Evolutionary conservation across 2,888 invertebrate species (phyloP).

Genomic region (Metallyticus violacea): DNA sequence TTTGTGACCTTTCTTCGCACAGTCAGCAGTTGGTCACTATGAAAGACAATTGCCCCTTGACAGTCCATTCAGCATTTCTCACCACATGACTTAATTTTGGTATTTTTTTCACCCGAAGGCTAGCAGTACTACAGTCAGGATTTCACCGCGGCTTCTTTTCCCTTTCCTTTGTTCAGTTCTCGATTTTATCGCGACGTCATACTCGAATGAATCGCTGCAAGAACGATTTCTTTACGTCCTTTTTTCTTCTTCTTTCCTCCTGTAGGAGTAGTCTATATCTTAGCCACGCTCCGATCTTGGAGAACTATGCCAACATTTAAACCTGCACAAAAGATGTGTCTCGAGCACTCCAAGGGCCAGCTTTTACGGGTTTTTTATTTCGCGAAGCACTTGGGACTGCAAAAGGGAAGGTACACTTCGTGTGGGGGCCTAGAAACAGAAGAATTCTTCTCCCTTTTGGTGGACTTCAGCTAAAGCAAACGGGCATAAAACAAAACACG

Average conservation of each 20-base stretch:
- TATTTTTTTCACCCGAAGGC: not conserved
- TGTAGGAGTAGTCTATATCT: not conserved
- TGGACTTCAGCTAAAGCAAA: not conserved
- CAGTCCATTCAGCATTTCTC: not conserved
- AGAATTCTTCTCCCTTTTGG: not conserved
- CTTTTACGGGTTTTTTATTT: not conserved
- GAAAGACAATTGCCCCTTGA: not conserved
- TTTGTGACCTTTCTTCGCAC: not conserved
- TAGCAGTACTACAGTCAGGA: no score
- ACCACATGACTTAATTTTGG: not conserved
- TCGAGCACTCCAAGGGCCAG: not conserved
- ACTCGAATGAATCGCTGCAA: not conserved
- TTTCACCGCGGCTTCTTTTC: not conserved
- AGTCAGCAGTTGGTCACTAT: not conserved
- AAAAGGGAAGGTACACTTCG: no score
- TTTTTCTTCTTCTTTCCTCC: no score
- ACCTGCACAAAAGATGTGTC: not conserved
- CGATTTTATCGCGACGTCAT: not conserved
- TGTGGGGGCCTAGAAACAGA: not conserved
- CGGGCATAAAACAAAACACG: no score
- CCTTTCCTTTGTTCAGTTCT: not conserved
- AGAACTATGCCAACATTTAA: not conserved
- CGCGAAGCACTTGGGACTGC: no score
- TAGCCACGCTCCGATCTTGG: not conserved
- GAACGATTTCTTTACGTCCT: no score